Evolutionary conservation across 2,888 invertebrate genomes (phyloP), one percentile per base, ranked within the genome.

Genomic region (Dynastes hyllus): DNA sequence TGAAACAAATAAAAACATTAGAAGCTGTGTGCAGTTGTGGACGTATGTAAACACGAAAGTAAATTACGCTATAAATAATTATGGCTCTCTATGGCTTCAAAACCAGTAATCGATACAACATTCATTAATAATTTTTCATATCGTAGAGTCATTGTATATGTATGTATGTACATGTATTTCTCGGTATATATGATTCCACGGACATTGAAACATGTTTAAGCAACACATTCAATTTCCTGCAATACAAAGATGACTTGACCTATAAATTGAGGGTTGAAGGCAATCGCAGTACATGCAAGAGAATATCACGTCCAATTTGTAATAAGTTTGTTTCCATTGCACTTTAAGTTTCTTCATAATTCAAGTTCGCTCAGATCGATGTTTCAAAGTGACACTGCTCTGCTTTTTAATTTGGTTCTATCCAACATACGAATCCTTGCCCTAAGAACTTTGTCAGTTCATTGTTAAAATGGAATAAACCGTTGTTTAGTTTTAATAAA

Each of bases 151-250:
- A n/a, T n/a, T 66, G 2, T 9, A 40, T 55, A 37, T 16, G 5
- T 55, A 53, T 2, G 67, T 22, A 22, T 27, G 51, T 27, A 37
- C 65, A 45, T 50, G 9, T 69, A 69, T 63, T 27, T 63, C 6
- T 22, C 22, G n/a, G 22, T 66, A 45, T 40, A 6, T 40, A 9
- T 40, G 40, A 40, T 40, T 40, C 40, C 8, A 6, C 16, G 51
- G 13, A 51, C 50, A 29, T 29, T 29, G 11, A 22, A 50, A 50
- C 50, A 69, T 61, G 45, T 58, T 73, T 73, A 73, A 61, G 29
- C 61, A 73, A 69, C 13, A 58, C 45, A 73, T 61, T 73, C 73
- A 73, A 61, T 40, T 61, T 73, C 61, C n/a, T 45, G 22, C 13
- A 63, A 27, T 22, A 73, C 45, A 61, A 61, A 22, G n/a, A 22